phyloP scores from a whole-genome alignment of 2,113 vertebrate genomes.

The Oryzias woworae region DNA sequence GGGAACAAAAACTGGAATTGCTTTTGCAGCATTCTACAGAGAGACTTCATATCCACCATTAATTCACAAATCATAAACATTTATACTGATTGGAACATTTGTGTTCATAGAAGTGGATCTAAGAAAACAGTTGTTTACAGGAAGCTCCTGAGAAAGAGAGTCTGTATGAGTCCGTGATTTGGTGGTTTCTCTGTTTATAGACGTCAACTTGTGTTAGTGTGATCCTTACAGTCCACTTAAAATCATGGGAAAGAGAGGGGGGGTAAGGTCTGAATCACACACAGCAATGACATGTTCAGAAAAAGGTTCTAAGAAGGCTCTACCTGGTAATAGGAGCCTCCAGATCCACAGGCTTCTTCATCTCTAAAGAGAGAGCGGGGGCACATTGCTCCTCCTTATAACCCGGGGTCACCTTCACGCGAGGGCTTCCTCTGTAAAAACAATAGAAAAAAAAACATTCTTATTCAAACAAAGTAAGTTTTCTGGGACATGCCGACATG shows the following conservation, averaged over 20 bases:
- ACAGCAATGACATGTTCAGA: conserved; percentile 5
- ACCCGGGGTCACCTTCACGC: conserved; percentile 88
- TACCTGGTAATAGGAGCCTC: conserved; percentile 95
- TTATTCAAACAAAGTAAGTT: conserved; percentile 1
- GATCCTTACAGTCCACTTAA: neutral
- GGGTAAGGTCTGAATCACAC: conserved; percentile 3
- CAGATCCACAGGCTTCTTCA: conserved; percentile 93
- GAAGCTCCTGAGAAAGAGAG: too few relatives aligned
- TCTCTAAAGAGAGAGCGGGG: conserved; percentile 90
- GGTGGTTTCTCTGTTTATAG: neutral
- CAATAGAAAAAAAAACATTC: neutral
- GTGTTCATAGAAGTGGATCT: too few relatives aligned
- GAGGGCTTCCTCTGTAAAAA: conserved; percentile 85
- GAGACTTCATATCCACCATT: too few relatives aligned
- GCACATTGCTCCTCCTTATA: conserved; percentile 97
- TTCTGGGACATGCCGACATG: neutral
- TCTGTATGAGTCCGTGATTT: too few relatives aligned
- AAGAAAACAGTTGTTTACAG: too few relatives aligned
- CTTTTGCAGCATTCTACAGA: too few relatives aligned
- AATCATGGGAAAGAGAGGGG: neutral
- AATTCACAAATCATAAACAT: too few relatives aligned
- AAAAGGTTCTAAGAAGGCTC: neutral
- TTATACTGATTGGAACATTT: too few relatives aligned
- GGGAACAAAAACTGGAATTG: too few relatives aligned
- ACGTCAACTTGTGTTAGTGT: neutral